Percentiles rank a stretch among this genome's conserved stretches.
Evolutionary conservation across 2,797 vertebrate species (phyloP).

Genomic region (Cossypha polioptera): DNA sequence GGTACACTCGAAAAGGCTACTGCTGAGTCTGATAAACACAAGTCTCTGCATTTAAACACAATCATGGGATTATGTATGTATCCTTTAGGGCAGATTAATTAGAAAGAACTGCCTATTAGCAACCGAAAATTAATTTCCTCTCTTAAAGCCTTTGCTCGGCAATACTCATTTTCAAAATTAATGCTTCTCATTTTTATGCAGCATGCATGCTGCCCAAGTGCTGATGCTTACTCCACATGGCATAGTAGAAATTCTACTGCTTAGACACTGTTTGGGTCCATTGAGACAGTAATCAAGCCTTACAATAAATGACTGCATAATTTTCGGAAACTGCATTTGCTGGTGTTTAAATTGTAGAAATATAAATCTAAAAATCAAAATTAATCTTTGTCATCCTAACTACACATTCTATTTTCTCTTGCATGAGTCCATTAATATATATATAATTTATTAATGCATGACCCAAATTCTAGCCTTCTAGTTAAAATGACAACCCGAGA

Average conservation of each 20-base stretch:
- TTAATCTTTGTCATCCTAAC: not conserved
- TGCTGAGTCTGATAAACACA: not conserved
- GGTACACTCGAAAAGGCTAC: not conserved
- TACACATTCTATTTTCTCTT: not conserved
- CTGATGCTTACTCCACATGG: not conserved
- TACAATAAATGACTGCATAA: not conserved
- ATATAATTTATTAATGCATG: not conserved
- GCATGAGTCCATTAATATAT: not conserved
- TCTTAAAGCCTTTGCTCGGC: not conserved
- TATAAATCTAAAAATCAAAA: not conserved
- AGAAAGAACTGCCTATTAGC: not conserved
- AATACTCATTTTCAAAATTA: not conserved
- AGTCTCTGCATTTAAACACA: not conserved
- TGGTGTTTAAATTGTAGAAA: not conserved
- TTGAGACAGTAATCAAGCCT: not conserved
- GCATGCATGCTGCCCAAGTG: not conserved
- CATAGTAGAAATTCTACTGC: not conserved
- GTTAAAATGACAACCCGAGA: not conserved
- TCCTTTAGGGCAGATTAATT: constrained; percentile 15
- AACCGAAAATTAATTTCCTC: constrained; percentile 34
- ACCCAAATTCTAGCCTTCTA: not conserved
- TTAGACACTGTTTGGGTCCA: not conserved
- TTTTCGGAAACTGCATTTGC: not conserved
- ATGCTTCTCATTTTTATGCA: not conserved
- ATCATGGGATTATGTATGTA: not conserved